Conservation (phyloP, 2,797 vertebrate species). For the Enteromius afrohamiltoni region DNA sequence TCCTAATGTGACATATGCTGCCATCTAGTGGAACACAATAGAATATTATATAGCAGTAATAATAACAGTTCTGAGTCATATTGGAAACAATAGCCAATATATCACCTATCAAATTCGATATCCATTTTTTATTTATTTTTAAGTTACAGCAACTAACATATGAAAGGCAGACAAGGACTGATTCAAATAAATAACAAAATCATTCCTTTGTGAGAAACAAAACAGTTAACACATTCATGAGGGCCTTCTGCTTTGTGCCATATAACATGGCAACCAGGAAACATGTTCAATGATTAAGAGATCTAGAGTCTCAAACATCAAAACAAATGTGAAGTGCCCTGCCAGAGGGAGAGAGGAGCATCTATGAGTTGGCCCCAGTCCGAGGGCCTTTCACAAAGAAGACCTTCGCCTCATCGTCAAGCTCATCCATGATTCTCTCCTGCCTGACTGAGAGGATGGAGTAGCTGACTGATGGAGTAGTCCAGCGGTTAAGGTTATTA, state of each 20-base stretch:
- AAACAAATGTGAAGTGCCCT: neutral
- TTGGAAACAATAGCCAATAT: neutral
- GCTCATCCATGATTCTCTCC: constrained; percentile 70
- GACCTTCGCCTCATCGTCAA: constrained; percentile 70
- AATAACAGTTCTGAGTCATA: neutral
- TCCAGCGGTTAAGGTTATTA: neutral
- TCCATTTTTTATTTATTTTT: neutral
- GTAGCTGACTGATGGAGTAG: constrained; percentile 60
- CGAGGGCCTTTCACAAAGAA: constrained; percentile 62
- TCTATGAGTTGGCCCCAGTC: constrained; percentile 53
- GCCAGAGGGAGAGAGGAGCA: no score
- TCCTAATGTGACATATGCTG: neutral
- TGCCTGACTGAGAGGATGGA: constrained; percentile 73
- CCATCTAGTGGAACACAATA: neutral
- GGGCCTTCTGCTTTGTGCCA: neutral
- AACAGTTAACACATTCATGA: neutral
- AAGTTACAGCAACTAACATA: neutral
- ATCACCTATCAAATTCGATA: neutral
- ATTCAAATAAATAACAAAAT: neutral
- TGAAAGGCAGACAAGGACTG: neutral
- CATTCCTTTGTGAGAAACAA: neutral
- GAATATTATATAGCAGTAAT: neutral
- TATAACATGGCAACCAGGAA: neutral
- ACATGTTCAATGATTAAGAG: neutral
- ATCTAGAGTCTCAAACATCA: neutral